Evolutionary conservation across 2,888 invertebrate species (phyloP), one percentile per base, ranked within the genome.

Genomic region (Athrips mouffetella): DNA sequence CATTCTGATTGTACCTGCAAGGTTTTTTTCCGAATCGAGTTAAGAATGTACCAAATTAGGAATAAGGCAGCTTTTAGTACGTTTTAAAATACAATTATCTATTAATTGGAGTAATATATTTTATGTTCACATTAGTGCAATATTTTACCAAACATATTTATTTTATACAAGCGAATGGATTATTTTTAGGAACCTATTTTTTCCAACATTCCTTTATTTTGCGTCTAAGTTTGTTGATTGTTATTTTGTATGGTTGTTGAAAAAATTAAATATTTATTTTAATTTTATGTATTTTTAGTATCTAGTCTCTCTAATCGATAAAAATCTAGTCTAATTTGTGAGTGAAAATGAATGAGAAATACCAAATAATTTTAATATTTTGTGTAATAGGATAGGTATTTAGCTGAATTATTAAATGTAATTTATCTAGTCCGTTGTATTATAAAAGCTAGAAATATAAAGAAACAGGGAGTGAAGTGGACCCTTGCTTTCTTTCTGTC

Each of bases 61-160:
- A n/a, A n/a, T n/a, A n/a, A n/a, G n/a, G n/a, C n/a, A n/a, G n/a
- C n/a, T n/a, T n/a, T n/a, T n/a, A n/a, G n/a, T n/a, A n/a, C n/a
- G n/a, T n/a, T n/a, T n/a, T n/a, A n/a, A n/a, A n/a, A n/a, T n/a
- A n/a, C n/a, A n/a, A n/a, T n/a, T n/a, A n/a, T 61, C 56, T 58
- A 57, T 59, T 30, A 27, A 27, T n/a, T n/a, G n/a, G n/a, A 21
- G 30, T 47, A 52, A 50, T 50, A 49, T 51, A 39, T 40, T 45
- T 51, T 5, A n/a, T 44, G 29, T 45, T 50, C 33, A 31, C 3
- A 25, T 50, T 41, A 25, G 52, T 53, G 50, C 52, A 53, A 52
- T 54, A 52, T 55, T 49, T 53, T 45, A 42, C 3, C 41, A 42
- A 49, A 48, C 63, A 58, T 67, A 63, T 58, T 70, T 60, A 63